phyloP scores from a whole-genome alignment of 1,140 invertebrate species.

The Lasaia peninsularis region DNA sequence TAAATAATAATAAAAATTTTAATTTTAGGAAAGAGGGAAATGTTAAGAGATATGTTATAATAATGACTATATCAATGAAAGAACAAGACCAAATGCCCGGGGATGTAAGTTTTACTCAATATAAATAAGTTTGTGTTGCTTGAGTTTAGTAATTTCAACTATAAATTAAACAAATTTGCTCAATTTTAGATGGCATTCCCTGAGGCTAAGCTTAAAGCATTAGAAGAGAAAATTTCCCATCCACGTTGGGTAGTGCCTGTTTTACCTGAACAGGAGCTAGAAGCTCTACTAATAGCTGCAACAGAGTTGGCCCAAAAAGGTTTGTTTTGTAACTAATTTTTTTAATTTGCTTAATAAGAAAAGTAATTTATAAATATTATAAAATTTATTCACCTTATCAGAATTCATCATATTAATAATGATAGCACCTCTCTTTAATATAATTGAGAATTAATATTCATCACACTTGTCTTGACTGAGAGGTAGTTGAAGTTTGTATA shows the following conservation, averaged over 20 bases:
- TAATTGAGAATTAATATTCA: too few species aligned
- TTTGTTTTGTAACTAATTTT: conserved; percentile 19
- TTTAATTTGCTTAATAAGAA: conserved; percentile 15
- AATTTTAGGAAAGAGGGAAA: conserved; percentile 48
- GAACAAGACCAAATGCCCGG: conserved; percentile 70
- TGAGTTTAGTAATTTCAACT: neutral
- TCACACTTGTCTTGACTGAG: too few species aligned
- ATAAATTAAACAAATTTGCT: conserved; percentile 16
- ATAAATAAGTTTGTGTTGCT: neutral
- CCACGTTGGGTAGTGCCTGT: conserved; percentile 98
- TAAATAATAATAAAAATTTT: neutral
- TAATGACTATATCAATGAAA: conserved; percentile 75
- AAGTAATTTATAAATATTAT: too few species aligned
- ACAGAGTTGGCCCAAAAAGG: conserved; percentile 81
- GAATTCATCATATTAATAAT: too few species aligned
- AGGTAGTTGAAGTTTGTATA: too few species aligned
- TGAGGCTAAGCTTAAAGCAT: conserved; percentile 87
- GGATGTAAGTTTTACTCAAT: conserved; percentile 43
- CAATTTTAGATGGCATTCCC: conserved; percentile 83
- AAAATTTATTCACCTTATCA: too few species aligned
- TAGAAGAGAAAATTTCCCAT: conserved; percentile 97
- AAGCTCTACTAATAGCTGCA: conserved; percentile 92
- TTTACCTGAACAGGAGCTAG: conserved; percentile 95
- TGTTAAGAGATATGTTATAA: conserved; percentile 59
- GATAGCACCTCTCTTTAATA: too few species aligned